Base-by-base conservation (phyloP, 2,113 vertebrate species). In the Pseudopipra pipra region DNA sequence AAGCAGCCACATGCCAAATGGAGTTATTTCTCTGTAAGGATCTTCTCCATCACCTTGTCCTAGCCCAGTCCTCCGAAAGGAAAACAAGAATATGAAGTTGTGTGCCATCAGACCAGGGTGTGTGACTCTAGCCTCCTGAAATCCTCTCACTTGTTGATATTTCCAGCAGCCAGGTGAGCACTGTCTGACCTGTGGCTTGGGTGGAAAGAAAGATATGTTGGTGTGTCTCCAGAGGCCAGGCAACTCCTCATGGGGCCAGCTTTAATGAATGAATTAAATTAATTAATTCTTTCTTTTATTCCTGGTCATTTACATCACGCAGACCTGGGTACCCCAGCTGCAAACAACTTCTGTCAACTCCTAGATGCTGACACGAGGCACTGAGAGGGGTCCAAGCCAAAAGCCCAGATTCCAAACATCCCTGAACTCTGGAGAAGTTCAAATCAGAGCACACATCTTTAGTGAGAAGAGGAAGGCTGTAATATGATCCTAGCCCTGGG, bases 401-500 rank as follows among this genome's bases (percentile, higher is more conserved):
- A 95, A 94, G n/a, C 46, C 73, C 56, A 67, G 88, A 96, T 96
- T 96, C 96, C 96, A 96, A 92, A 92, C 96, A 92, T 96, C 95
- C 79, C 83, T 96, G 96, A 96, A 96, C 96, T 96, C 71, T 94
- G 66, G 88, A 72, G 92, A 90, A 96, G 96, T 97, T 96, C 96
- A 97, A 90, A 96, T 96, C 96, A 93, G 92, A 95, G 74, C 68
- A 92, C 83, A 97, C 90, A 86, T 92, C 92, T 97, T 67, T 8
- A 89, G 90, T 25, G 61, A 88, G 88, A 94, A 95, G 79, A 94
- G 85, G 72, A 93, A 96, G 86, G 93, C 85, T 96, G 96, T 87
- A 94, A 97, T 31, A 35, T 49, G 93, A 97, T 94, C 76, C 68
- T 35, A 58, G 90, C 62, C 73, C 96, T 94, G 93, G 83, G 83